Conservation (phyloP, 1,140 invertebrate genomes). For the Periplaneta americana region DNA sequence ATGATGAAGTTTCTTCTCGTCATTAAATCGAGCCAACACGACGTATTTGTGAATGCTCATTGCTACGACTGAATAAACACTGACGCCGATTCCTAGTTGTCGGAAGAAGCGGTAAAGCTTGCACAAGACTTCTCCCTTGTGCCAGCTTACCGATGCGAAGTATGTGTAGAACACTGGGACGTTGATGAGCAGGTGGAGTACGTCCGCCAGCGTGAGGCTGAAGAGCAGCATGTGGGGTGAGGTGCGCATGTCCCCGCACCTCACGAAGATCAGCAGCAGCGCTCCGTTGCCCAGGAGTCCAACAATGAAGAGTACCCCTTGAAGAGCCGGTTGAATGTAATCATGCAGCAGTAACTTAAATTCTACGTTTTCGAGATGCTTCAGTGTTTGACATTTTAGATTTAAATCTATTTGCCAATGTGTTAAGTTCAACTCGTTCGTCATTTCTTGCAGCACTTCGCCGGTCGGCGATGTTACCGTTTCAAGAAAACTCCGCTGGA, state of each 20-base stretch:
- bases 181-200: conserved; percentile 71
- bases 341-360: conserved; percentile 49
- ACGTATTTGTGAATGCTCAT: background rate
- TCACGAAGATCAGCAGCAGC: conserved; percentile 71
- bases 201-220: conserved; percentile 47
- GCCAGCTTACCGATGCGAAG: background rate
- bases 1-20: background rate
- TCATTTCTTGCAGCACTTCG: too few relatives aligned
- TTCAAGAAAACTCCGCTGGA: too few relatives aligned
- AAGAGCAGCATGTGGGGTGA: conserved; percentile 83
- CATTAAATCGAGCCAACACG: background rate
- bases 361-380: background rate
- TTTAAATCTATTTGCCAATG: too few relatives aligned
- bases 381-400: too few relatives aligned
- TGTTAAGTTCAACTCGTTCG: too few relatives aligned
- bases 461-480: too few relatives aligned
- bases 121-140: background rate
- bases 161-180: conserved; percentile 79
- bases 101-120: background rate
- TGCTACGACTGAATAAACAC: background rate
- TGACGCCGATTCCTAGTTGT: background rate
- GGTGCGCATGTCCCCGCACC: conserved; percentile 78
- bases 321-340: conserved; percentile 80
- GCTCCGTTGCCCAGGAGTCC: conserved; percentile 87
- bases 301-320: conserved; percentile 80